phyloP scores from a whole-genome alignment of 2,113 vertebrate genomes.

The Thymallus thymallus region DNA sequence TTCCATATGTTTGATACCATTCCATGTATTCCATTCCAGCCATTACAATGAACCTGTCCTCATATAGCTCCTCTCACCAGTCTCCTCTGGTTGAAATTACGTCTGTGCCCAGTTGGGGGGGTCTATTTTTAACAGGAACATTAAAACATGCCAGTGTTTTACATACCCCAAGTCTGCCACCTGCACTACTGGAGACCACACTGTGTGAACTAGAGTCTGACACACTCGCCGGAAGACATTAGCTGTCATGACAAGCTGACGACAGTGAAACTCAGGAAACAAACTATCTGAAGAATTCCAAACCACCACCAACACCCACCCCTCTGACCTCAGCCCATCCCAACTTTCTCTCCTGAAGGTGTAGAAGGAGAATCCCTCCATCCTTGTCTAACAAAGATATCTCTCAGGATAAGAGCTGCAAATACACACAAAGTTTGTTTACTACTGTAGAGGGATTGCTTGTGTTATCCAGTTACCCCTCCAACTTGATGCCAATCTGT shows the following conservation, averaged over 20 bases:
- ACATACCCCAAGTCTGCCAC: neutral
- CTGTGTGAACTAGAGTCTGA: neutral
- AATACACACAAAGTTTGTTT: too few relatives aligned
- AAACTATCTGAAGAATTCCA: slow-evolving; percentile 9
- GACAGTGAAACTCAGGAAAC: slow-evolving; percentile 14
- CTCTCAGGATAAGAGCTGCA: too few relatives aligned
- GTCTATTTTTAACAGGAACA: neutral
- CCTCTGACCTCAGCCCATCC: neutral
- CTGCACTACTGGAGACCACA: neutral
- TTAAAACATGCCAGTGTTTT: neutral
- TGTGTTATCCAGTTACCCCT: too few relatives aligned
- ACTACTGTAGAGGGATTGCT: too few relatives aligned
- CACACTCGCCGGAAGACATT: slow-evolving; percentile 35
- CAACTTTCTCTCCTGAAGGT: neutral
- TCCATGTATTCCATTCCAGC: too few relatives aligned
- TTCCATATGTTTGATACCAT: too few relatives aligned
- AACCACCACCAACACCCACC: neutral
- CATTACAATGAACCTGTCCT: too few relatives aligned
- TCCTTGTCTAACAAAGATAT: too few relatives aligned
- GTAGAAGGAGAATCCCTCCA: slow-evolving; percentile 11
- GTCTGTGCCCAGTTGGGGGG: too few relatives aligned
- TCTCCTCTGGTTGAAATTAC: too few relatives aligned
- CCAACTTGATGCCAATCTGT: too few relatives aligned
- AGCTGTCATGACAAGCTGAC: slow-evolving; percentile 35
- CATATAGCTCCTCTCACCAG: too few relatives aligned